Conservation (phyloP, 2,113 vertebrate genomes). For the Limanda limanda region DNA sequence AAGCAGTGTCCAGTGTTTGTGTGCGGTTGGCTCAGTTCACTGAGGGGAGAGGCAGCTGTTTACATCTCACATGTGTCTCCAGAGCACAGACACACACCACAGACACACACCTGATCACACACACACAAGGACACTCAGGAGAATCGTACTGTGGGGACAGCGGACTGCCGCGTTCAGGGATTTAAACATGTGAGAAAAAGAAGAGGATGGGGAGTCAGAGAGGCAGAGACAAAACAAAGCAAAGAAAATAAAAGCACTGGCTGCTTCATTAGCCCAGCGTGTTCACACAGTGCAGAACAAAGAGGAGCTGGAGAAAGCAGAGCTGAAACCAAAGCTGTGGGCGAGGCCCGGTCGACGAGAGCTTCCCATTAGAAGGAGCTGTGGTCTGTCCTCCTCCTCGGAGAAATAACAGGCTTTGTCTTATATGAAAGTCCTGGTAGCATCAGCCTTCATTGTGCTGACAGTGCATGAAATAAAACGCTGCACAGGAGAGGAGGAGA, state of each 20-base stretch:
- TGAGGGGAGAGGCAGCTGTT: slow-evolving; percentile 50
- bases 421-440: slow-evolving; percentile 44
- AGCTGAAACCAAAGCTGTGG: slow-evolving; percentile 37
- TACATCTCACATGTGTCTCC: slow-evolving; percentile 39
- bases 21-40: background rate
- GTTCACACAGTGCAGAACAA: slow-evolving; percentile 46
- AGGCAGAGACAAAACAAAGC: background rate
- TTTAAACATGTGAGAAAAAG: slow-evolving; percentile 17
- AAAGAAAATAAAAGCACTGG: background rate
- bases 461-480: slow-evolving; percentile 18
- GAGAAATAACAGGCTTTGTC: slow-evolving; percentile 60
- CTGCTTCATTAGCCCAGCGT: slow-evolving; percentile 24
- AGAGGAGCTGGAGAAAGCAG: slow-evolving; percentile 35
- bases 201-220: background rate
- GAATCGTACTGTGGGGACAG: slow-evolving; percentile 40
- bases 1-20: slow-evolving; percentile 31
- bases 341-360: slow-evolving; percentile 19
- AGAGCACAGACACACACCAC: slow-evolving; percentile 53
- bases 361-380: slow-evolving; percentile 20
- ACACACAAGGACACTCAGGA: slow-evolving; percentile 38
- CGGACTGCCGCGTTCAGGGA: slow-evolving; percentile 21
- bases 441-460: slow-evolving; percentile 47
- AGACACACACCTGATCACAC: slow-evolving; percentile 52
- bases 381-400: slow-evolving; percentile 41
- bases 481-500: background rate